phyloP scores from a whole-genome alignment of 2,113 vertebrate genomes.

The Clarias magur region DNA sequence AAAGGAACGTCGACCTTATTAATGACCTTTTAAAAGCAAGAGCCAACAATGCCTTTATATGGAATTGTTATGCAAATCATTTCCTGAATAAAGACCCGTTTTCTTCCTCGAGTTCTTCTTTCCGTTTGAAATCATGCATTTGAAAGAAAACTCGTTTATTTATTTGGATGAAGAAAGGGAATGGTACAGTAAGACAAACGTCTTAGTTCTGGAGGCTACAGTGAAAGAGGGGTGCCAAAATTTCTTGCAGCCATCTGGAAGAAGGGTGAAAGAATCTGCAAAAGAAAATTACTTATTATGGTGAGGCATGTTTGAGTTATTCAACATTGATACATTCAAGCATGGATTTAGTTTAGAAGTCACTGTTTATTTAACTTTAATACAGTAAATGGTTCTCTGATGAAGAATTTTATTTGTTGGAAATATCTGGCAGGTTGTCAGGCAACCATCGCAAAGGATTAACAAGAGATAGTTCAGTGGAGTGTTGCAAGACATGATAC shows the following conservation, averaged over 20 bases:
- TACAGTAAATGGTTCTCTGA: background rate
- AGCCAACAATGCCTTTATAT: background rate
- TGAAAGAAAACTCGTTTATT: background rate
- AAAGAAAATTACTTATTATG: background rate
- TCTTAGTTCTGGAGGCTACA: background rate
- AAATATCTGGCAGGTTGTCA: background rate
- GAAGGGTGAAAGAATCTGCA: background rate
- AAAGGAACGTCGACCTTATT: background rate
- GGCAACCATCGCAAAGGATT: too few relatives aligned
- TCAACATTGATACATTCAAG: background rate
- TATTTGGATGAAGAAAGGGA: background rate
- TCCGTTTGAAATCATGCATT: background rate
- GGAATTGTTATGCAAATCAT: background rate
- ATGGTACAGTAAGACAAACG: background rate
- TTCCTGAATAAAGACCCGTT: background rate
- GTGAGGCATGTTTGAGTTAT: background rate
- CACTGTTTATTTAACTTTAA: background rate
- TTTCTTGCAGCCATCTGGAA: background rate
- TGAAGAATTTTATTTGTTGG: background rate
- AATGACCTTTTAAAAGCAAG: constrained; percentile 2
- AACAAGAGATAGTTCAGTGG: background rate
- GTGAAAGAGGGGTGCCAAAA: background rate
- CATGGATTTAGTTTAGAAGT: background rate
- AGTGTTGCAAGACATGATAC: background rate
- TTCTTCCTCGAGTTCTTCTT: background rate